Evolutionary conservation across 2,888 invertebrate genomes (phyloP).

Genomic region (Graphium colonna): DNA sequence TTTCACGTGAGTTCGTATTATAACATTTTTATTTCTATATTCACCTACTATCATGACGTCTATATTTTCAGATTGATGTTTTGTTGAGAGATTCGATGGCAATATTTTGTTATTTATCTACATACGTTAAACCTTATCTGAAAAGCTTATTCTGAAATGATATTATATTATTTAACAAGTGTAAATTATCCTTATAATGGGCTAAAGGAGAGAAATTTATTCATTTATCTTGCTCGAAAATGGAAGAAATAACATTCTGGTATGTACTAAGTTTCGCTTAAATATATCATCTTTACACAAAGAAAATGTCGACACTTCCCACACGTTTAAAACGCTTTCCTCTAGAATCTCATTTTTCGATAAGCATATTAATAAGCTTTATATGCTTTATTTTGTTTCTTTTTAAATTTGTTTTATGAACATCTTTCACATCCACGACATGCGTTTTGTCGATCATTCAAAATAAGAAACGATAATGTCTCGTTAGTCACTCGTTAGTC

Average conservation of each 20-base stretch:
- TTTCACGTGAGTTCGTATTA: too few species aligned
- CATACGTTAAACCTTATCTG: background rate
- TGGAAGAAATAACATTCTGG: background rate
- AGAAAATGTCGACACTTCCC: background rate
- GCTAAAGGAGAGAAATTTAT: too few species aligned
- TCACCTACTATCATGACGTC: too few species aligned
- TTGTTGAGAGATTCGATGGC: too few species aligned
- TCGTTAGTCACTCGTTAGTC: too few species aligned
- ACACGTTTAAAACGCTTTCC: background rate
- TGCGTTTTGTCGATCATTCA: background rate
- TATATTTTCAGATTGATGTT: too few species aligned
- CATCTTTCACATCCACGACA: background rate
- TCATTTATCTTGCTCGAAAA: too few species aligned
- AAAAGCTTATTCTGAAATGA: too few species aligned
- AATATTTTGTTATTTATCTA: background rate
- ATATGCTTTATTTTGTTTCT: conserved; percentile 2
- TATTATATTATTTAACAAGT: too few species aligned
- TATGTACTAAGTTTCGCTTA: background rate
- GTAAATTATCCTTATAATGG: too few species aligned
- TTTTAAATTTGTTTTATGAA: background rate
- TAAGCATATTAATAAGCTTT: conserved; percentile 15
- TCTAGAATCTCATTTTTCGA: conserved; percentile 10
- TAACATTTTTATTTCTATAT: background rate
- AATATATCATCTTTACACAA: background rate
- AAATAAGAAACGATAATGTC: too few species aligned